Evolutionary conservation across 1,140 invertebrate genomes (phyloP), one percentile per base, ranked within the genome.

Genomic region (Zophobas atratus): DNA sequence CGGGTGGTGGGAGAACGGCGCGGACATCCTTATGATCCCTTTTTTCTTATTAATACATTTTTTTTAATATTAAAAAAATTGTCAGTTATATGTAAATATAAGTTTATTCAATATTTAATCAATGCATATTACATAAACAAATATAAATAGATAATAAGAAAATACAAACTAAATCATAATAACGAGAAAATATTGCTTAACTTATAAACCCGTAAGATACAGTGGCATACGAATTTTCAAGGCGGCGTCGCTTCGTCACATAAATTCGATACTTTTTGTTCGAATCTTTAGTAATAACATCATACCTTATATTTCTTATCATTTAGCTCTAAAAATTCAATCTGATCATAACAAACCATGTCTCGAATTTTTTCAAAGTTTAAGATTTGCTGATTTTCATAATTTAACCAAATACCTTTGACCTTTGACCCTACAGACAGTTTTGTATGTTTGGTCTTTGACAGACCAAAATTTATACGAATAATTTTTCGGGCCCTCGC

Each of bases 401-500:
- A 20, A 20, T 20, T 20, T 20, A 20, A 20, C 20, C 20, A 20
- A 20, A 20, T 20, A 20, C 20, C 20, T 20, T 20, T 20, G 20
- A 20, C 20, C 20, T 20, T 57, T 57, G 32, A 57, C 55, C 35
- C 6, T 57, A 33, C 32, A 20, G 4, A 57, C 4, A 33, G 35
- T 57, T 70, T 70, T 70, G 6, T 32, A 4, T 32, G 35, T 71
- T 4, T 6, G 46, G 32, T 71, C 2, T 53, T 20, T 20, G 20
- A 2, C 49, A 6, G 35, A 43, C 35, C 46, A 75, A 8, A 51
- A 51, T 55, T 35, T 76, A 34, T 75, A 78, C 1, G 72, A 72
- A 41, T 78, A 78, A 49, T 63, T 78, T 78, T 78, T 78, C 3
- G 77, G 72, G 3, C 77, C 77, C 1, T 41, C 73, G 35, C 86